Evolutionary conservation across 1,140 invertebrate genomes (phyloP).

Genomic region (Phymorhynchus buccinoides): DNA sequence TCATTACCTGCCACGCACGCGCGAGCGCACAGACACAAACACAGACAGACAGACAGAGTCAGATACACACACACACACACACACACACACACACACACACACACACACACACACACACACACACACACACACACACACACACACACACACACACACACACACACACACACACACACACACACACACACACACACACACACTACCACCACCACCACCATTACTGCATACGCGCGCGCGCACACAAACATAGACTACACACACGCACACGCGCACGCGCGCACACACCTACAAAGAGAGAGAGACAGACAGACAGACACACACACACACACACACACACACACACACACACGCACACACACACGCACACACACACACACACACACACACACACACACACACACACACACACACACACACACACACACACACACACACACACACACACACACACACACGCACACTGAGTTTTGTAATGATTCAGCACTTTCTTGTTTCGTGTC

Average conservation of each 20-base stretch:
- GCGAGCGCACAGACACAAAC: background rate
- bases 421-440: background rate
- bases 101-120: conserved; percentile 5
- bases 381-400: background rate
- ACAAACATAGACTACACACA: background rate
- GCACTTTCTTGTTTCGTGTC: background rate
- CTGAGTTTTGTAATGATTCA: background rate
- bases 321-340: too few relatives aligned
- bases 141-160: background rate
- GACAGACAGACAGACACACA: too few relatives aligned
- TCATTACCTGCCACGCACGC: too few relatives aligned
- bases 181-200: background rate
- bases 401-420: background rate
- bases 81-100: background rate
- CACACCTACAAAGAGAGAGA: too few relatives aligned
- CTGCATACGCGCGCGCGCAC: background rate
- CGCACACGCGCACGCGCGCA: background rate
- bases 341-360: background rate
- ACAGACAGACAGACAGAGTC: background rate
- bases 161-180: background rate
- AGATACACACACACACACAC: background rate
- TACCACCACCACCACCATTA: too few relatives aligned
- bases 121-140: conserved; percentile 5
- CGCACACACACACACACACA: background rate
- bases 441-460: background rate